Percentiles rank a stretch among this genome's conserved stretches.
phyloP scores from a whole-genome alignment of 2,888 invertebrate genomes.

The Temnothorax rugatulus region DNA sequence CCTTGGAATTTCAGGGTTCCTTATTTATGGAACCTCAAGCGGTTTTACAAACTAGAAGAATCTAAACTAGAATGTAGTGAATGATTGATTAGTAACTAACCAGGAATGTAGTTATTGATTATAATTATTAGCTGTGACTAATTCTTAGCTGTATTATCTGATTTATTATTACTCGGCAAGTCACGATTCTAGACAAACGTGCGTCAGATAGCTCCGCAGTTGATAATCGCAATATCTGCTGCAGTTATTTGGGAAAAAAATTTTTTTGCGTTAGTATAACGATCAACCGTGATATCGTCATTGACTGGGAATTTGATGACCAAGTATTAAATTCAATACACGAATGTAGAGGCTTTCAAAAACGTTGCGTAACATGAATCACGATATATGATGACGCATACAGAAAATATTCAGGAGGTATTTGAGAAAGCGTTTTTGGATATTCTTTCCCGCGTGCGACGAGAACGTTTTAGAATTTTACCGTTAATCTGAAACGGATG shows the following conservation, averaged over 20 bases:
- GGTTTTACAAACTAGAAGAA: neutral
- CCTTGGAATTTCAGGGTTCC: too few species aligned
- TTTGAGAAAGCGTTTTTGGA: neutral
- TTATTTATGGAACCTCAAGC: neutral
- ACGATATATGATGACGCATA: neutral
- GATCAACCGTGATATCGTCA: neutral
- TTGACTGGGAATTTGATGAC: neutral
- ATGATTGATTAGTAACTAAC: neutral
- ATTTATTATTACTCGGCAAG: neutral
- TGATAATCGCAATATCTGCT: neutral
- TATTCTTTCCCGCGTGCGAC: neutral
- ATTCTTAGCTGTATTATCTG: neutral
- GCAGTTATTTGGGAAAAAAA: neutral
- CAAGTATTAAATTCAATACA: neutral
- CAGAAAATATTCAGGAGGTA: neutral
- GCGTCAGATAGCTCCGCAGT: neutral
- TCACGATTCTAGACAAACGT: neutral
- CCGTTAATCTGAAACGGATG: neutral
- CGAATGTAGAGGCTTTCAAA: neutral
- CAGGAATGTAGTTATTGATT: neutral
- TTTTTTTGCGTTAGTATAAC: neutral
- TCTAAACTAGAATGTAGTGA: neutral
- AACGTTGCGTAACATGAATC: neutral
- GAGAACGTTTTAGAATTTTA: constrained; percentile 16
- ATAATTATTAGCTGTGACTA: neutral